phyloP scores from a whole-genome alignment of 2,888 invertebrate species.

The Tipula lateralis region DNA sequence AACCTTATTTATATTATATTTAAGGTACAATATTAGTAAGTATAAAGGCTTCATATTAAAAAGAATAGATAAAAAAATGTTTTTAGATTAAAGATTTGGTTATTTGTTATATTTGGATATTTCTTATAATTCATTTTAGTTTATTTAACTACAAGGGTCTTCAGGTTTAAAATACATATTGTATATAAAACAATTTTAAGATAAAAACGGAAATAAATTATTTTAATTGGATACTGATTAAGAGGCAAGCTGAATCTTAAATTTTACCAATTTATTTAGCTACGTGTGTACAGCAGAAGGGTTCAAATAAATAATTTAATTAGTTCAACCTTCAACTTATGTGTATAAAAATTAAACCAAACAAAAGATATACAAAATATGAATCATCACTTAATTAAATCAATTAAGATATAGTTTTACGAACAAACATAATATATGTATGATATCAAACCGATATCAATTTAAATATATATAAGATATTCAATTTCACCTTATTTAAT shows the following conservation, averaged over 20 bases:
- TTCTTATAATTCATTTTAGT: neutral
- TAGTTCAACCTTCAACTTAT: constrained; percentile 19
- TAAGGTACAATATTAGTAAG: constrained; percentile 7
- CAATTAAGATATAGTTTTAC: neutral
- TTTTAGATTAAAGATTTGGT: neutral
- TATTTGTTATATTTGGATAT: neutral
- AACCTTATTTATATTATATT: neutral
- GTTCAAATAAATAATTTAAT: neutral
- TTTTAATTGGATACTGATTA: neutral
- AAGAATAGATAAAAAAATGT: neutral
- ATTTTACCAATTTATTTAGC: neutral
- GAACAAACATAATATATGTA: neutral
- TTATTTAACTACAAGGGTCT: neutral
- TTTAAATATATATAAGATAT: neutral
- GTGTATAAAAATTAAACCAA: neutral
- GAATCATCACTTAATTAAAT: constrained; percentile 24
- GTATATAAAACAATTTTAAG: neutral
- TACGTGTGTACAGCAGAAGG: neutral
- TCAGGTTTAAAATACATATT: neutral
- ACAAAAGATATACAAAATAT: neutral
- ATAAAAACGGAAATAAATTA: neutral
- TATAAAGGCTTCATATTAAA: neutral
- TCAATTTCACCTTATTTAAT: neutral
- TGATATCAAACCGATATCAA: neutral
- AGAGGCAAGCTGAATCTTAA: neutral